These are phyloP conservation scores for Desmophyllum pertusum DNA, from an alignment of 92 coral and sea anemone genomes.

Conservation along the genomic window DNA sequence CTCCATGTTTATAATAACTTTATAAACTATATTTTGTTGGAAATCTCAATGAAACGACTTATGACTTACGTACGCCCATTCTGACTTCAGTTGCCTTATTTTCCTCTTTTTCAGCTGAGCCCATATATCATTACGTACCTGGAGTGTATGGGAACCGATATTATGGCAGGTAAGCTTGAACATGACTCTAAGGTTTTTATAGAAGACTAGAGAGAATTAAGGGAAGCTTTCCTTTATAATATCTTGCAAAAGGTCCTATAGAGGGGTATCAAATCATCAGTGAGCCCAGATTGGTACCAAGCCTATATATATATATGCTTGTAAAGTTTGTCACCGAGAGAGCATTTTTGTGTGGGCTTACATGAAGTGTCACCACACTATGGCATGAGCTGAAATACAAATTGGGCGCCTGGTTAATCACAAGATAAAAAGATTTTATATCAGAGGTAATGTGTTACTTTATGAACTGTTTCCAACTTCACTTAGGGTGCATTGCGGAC, in stretches of 20 bases:
- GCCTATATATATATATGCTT: background rate
- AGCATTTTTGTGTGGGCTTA: too few relatives aligned
- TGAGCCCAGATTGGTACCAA: too few relatives aligned
- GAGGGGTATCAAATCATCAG: too few relatives aligned
- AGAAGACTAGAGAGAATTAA: background rate
- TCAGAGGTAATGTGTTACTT: too few relatives aligned
- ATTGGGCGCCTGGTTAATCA: too few relatives aligned
- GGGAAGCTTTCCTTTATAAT: too few relatives aligned
- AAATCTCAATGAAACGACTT: background rate
- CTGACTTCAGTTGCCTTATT: background rate
- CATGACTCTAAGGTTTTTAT: background rate
- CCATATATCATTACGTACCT: slow-evolving; percentile 78
- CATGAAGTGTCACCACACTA: too few relatives aligned
- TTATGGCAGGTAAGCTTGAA: slow-evolving; percentile 61
- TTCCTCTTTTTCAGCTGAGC: slow-evolving; percentile 59
- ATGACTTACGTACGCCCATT: background rate
- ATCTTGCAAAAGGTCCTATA: too few relatives aligned
- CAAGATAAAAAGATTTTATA: too few relatives aligned
- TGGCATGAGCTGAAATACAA: too few relatives aligned
- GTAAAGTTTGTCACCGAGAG: background rate
- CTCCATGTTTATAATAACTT: background rate
- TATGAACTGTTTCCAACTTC: too few relatives aligned
- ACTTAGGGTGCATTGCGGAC: too few relatives aligned
- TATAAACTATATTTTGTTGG: background rate
- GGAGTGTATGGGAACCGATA: slow-evolving; percentile 76